These are phyloP conservation scores for Crematogaster levior DNA, from an alignment of 2,888 invertebrate genomes.

Conservation along the genomic window DNA sequence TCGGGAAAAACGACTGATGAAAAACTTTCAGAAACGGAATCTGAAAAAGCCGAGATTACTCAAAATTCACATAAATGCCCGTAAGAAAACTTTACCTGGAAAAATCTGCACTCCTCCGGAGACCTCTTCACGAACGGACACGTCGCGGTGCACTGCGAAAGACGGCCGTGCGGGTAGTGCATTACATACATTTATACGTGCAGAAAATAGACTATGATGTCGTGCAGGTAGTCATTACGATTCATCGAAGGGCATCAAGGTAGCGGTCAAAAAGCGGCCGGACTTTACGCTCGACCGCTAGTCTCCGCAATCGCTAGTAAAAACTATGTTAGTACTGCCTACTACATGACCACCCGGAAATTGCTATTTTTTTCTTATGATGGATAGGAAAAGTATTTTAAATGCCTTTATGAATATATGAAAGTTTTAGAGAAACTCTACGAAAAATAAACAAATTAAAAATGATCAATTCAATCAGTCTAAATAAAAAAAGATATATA, in stretches of 20 bases:
- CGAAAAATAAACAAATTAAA: background rate
- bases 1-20: background rate
- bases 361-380: constrained; percentile 13
- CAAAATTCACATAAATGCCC: background rate
- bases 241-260: constrained; percentile 80
- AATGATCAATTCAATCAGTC: background rate
- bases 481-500: background rate
- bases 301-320: constrained; percentile 67
- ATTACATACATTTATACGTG: constrained; percentile 78
- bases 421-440: background rate
- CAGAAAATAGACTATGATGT: constrained; percentile 79
- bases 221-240: constrained; percentile 72
- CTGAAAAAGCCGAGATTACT: background rate
- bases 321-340: constrained; percentile 35
- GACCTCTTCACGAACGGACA: constrained; percentile 48
- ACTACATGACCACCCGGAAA: constrained; percentile 22
- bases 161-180: constrained; percentile 31
- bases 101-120: constrained; percentile 51
- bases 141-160: constrained; percentile 53
- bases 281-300: constrained; percentile 80
- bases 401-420: background rate
- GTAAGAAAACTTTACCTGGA: constrained; percentile 53
- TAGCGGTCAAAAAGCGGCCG: constrained; percentile 80
- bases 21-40: background rate
- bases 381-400: constrained; percentile 12